Base-by-base conservation (phyloP, 2,888 invertebrate species). In the Orthonychiurus folsomi region DNA sequence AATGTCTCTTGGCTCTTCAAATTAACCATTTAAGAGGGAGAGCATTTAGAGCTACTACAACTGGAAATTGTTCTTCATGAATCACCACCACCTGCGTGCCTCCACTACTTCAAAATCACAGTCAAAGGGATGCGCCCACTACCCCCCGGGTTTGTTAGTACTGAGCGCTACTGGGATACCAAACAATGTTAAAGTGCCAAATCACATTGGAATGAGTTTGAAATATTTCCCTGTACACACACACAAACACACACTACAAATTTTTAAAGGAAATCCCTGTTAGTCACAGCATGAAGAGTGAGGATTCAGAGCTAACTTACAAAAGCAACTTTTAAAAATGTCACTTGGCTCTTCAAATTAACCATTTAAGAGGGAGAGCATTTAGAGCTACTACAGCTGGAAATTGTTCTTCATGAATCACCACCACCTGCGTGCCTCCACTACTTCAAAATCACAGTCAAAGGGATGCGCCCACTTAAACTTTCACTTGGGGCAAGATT, bases 1-100 rank as follows among this genome's bases (percentile, higher is more conserved):
- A 62, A 63, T 60, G 63, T 66, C 60, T 66, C 64, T 63, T 61
- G 64, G 57, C 61, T 64, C 52, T 62, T 62, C 63, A 66, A 65
- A 52, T 67, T 59, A 67, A 69, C 67, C 69, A 69, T 69, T 69
- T 69, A 69, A 62, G 60, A 56, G 48, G 61, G 52, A n/a, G n/a
- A 57, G 23, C 20, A 18, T 25, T 50, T 50, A 25, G 57, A n/a
- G n/a, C n/a, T n/a, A n/a, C n/a, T 15, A 37, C 9, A 37, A 15
- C 37, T 9, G 37, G 37, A 15, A 37, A 9, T 37, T 37, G 37
- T 5, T 37, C 37, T 9, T 37, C 9, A 37, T 37, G 5, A 5
- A 37, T 9, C 37, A 9, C 37, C 5, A 37, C 37, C 37, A 37
- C 5, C 5, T 37, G 37, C 5, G 5, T 37, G 9, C 37, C 15